These are phyloP conservation scores for Oreohelix idahoensis DNA, from an alignment of 1,140 invertebrate genomes.

Conservation along the genomic window DNA sequence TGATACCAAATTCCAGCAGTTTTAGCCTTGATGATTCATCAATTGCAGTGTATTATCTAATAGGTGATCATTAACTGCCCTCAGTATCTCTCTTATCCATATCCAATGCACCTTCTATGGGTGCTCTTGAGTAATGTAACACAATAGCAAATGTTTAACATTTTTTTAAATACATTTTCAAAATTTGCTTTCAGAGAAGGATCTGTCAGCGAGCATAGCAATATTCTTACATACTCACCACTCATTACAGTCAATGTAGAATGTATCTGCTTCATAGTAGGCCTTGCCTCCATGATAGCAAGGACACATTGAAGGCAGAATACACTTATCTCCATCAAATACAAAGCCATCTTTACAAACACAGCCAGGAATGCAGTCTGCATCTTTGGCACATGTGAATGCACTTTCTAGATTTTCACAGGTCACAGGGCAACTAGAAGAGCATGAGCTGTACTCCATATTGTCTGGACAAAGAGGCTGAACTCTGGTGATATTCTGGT, in stretches of 20 bases:
- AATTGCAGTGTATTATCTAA: no score
- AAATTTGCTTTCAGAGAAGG: no score
- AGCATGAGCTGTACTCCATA: conserved; percentile 83
- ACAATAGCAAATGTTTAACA: no score
- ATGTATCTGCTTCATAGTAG: conserved; percentile 83
- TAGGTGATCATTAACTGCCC: no score
- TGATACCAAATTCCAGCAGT: no score
- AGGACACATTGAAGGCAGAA: conserved; percentile 82
- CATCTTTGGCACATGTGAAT: conserved; percentile 72
- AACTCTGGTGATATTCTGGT: conserved; percentile 56
- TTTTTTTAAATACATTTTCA: no score
- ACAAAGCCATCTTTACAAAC: conserved; percentile 80
- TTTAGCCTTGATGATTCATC: no score
- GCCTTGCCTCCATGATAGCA: conserved; percentile 87
- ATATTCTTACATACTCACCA: conserved; percentile 77
- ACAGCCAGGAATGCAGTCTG: conserved; percentile 82
- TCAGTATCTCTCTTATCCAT: no score
- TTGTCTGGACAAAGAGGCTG: conserved; percentile 72
- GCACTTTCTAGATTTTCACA: conserved; percentile 85
- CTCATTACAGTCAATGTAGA: conserved; percentile 86
- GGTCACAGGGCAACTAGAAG: conserved; percentile 82
- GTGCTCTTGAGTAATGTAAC: no score
- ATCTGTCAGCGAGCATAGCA: no score
- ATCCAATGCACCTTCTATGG: no score
- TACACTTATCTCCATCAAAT: conserved; percentile 78